Conservation (phyloP, 2,888 invertebrate species). For the Clanis bilineata region DNA sequence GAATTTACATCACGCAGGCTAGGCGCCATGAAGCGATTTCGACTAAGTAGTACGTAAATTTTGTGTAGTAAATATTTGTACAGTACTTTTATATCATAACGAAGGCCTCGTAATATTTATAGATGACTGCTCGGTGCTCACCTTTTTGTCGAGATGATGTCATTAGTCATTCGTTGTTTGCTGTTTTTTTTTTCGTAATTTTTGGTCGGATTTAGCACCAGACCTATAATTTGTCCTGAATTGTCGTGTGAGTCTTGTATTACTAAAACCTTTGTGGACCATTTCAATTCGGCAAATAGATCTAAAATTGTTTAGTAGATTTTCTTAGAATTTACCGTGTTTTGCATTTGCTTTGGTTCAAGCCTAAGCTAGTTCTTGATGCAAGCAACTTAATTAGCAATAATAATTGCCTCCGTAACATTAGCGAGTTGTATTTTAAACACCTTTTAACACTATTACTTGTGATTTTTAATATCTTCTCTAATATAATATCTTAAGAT, state of each 20-base stretch:
- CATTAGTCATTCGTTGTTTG: constrained; percentile 8
- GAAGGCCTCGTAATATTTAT: background rate
- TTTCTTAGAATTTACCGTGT: background rate
- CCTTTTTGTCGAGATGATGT: constrained; percentile 4
- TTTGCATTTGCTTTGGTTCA: too few relatives aligned
- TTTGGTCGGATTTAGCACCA: background rate
- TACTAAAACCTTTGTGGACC: background rate
- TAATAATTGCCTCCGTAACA: too few relatives aligned
- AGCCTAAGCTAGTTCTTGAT: too few relatives aligned
- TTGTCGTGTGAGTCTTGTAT: background rate
- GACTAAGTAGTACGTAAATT: background rate
- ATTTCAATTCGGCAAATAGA: background rate
- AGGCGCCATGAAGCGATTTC: background rate
- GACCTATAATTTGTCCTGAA: background rate
- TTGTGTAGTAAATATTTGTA: background rate
- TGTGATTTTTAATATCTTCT: too few relatives aligned
- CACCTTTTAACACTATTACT: too few relatives aligned
- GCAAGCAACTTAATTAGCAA: too few relatives aligned
- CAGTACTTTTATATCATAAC: background rate
- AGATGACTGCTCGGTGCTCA: background rate
- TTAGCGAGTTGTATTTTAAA: too few relatives aligned
- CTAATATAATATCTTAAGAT: too few relatives aligned
- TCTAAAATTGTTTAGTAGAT: too few relatives aligned
- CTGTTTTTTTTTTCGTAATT: background rate
- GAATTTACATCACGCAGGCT: background rate